These are phyloP conservation scores for Eudasyphora cyanicolor DNA, from an alignment of 2,888 invertebrate genomes.

Conservation along the genomic window DNA sequence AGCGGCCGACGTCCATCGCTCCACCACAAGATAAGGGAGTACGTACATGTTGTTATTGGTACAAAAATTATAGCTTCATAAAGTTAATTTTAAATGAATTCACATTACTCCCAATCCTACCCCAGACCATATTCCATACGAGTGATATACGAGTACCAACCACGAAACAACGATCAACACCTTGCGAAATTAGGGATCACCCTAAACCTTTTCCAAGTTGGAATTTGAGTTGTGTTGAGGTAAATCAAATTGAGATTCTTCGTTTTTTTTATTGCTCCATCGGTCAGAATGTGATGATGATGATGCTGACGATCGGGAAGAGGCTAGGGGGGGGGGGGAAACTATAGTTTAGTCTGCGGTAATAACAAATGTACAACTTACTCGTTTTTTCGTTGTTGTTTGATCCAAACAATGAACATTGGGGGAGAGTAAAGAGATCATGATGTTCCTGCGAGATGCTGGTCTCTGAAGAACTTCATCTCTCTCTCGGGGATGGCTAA, in stretches of 20 bases:
- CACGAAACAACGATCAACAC: slow-evolving; percentile 2
- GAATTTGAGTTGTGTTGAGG: too few species aligned
- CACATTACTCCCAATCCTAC: background rate
- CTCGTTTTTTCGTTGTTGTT: background rate
- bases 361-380: slow-evolving; percentile 30
- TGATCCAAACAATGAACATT: background rate
- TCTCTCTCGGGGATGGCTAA: slow-evolving; percentile 78
- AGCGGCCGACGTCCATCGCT: too few species aligned
- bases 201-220: too few species aligned
- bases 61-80: slow-evolving; percentile 26
- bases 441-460: background rate
- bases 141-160: too few species aligned
- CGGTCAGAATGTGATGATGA: background rate
- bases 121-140: background rate
- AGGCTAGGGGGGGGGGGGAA: too few species aligned
- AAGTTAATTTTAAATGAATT: slow-evolving; percentile 25
- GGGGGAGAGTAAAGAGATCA: background rate
- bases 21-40: background rate
- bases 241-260: slow-evolving; percentile 1
- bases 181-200: slow-evolving; percentile 9
- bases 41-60: background rate
- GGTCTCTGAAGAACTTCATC: background rate
- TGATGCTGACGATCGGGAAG: too few species aligned
- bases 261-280: background rate
- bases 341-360: background rate